Base-by-base conservation (phyloP, 2,797 vertebrate species). In the Hydrolagus colliei region DNA sequence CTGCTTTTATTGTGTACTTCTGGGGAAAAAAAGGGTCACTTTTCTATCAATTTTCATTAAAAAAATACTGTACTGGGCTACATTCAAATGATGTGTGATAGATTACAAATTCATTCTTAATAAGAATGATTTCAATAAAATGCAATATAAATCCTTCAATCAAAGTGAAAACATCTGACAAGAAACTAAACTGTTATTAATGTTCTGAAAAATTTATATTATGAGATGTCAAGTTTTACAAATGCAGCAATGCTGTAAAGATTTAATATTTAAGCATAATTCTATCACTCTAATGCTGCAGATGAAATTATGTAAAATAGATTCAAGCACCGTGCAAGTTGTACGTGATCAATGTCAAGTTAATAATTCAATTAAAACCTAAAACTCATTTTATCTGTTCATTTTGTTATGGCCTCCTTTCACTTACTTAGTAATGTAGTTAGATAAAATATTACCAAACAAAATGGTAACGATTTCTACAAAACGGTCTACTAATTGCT, bases 21-120 rank as follows among this genome's bases (percentile, higher is more conserved):
- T 52, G 10, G 12, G 27, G 27, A 27, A 65, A 62, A 27, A n/a
- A 12, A 67, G 9, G 52, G 61, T 63, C 77, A 79, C 61, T 11
- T 65, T 1, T 63, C 12, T 32, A 0, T 78, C 11, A 27, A 32
- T 80, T 67, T 65, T 16, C 22, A 14, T 63, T 16, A n/a, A 67
- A 80, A 65, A 67, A 27, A 27, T 27, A 27, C 27, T 80, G 62
- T 63, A 32, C 74, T 52, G 14, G 35, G 52, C 61, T 32, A 32
- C 22, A 80, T 12, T 18, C 61, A 80, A 65, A 65, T 80, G 65
- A 32, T 63, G 75, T n/a, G n/a, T 78, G 18, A 32, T 65, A 2
- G n/a, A 80, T 80, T 32, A 65, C 78, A 80, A 80, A 80, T 22
- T 80, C 78, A 65, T 80, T 67, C 78, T 67, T 65, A 80, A 63